phyloP scores from a whole-genome alignment of 2,113 vertebrate species.

The Nycticryphes semicollaris region DNA sequence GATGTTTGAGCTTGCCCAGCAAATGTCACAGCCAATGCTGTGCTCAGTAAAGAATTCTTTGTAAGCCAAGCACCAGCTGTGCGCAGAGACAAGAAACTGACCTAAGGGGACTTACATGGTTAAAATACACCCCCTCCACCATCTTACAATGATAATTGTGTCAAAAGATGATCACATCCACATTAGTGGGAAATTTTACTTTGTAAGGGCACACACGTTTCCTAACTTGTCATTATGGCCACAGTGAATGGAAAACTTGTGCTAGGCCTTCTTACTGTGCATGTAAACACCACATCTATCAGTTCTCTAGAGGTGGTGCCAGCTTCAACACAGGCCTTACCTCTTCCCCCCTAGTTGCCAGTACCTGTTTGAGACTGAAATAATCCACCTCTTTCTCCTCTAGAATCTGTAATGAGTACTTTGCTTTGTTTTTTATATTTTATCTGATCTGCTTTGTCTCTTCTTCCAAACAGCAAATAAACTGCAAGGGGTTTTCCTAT shows the following conservation, averaged over 20 bases:
- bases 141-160: not conserved
- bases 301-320: not conserved
- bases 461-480: constrained; percentile 39
- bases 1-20: constrained; percentile 2
- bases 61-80: not conserved
- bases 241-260: not conserved
- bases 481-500: constrained; percentile 9
- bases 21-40: not conserved
- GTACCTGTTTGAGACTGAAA: not conserved
- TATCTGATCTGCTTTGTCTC: constrained; percentile 21
- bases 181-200: not conserved
- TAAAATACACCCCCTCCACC: not conserved
- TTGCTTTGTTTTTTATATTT: too few relatives aligned
- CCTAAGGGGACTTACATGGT: rapidly evolving
- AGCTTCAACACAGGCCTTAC: not conserved
- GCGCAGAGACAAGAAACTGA: not conserved
- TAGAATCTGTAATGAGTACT: not conserved
- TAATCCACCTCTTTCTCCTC: not conserved
- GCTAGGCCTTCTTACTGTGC: not conserved
- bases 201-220: not conserved
- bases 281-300: not conserved
- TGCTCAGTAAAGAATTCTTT: not conserved
- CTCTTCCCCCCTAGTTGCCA: not conserved
- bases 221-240: not conserved
- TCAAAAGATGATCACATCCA: not conserved